These are phyloP conservation scores for Mugil cephalus DNA, from an alignment of 2,113 vertebrate species.

Conservation along the genomic window DNA sequence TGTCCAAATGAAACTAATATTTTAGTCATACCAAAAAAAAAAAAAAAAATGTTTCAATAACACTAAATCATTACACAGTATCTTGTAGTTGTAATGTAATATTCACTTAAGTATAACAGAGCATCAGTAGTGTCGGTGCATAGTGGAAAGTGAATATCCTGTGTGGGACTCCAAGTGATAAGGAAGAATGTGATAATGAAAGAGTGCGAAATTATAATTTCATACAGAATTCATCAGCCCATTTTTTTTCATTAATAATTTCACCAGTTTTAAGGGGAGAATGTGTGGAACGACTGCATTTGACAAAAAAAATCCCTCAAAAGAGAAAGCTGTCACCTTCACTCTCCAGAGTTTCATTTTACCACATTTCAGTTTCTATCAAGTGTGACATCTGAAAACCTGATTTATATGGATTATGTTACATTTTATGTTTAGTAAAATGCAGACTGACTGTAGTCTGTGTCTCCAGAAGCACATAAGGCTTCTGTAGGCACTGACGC, in stretches of 20 bases:
- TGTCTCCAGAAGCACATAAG: neutral
- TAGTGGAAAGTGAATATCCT: neutral
- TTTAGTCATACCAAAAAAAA: too few species aligned
- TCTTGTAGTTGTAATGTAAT: too few species aligned
- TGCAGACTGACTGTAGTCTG: conserved; percentile 2
- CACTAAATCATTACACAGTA: too few species aligned
- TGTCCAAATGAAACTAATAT: too few species aligned
- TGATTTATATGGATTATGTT: conserved; percentile 5
- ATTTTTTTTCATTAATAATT: conserved; percentile 24
- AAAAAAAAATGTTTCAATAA: too few species aligned
- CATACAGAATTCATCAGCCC: neutral
- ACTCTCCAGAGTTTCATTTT: neutral
- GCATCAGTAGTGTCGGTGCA: neutral
- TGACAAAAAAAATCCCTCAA: neutral
- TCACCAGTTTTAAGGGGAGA: conserved; percentile 9
- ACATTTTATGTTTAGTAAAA: neutral
- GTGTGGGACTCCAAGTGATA: neutral
- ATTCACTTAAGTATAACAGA: neutral
- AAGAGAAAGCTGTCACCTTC: conserved; percentile 5
- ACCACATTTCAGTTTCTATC: conserved; percentile 1
- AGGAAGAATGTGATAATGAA: neutral
- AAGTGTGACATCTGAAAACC: conserved; percentile 16
- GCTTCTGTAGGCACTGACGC: neutral
- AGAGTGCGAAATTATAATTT: neutral
- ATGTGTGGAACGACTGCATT: conserved; percentile 1